Evolutionary conservation across 30 jellyfish, hydroid and myxozoan genomes (phyloP).

Genomic region (Hydractinia echinata): DNA sequence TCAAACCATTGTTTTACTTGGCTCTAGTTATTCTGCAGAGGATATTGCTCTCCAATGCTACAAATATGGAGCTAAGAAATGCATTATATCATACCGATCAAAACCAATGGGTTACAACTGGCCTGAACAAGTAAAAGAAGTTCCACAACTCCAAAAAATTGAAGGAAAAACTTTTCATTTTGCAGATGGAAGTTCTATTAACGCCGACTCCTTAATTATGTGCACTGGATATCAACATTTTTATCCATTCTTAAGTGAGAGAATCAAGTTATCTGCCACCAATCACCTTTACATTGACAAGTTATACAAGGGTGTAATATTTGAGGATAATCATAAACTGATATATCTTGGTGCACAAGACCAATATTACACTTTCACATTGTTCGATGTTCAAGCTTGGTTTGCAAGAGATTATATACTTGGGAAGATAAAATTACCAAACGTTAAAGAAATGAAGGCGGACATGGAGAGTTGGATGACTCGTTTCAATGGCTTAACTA

Average conservation of each 20-base stretch:
- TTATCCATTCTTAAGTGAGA: constrained; percentile 55
- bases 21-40: constrained; percentile 71
- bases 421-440: not conserved
- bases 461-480: not conserved
- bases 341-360: constrained; percentile 68
- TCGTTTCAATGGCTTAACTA: not conserved
- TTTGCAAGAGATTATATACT: constrained; percentile 18
- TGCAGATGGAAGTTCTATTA: constrained; percentile 47
- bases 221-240: constrained; percentile 71
- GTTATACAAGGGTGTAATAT: constrained; percentile 60
- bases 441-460: not conserved
- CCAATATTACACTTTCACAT: constrained; percentile 56
- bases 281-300: constrained; percentile 42
- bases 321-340: constrained; percentile 28
- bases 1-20: constrained; percentile 40
- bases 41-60: constrained; percentile 63
- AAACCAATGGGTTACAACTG: constrained; percentile 67
- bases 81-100: constrained; percentile 48
- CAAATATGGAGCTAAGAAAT: constrained; percentile 64
- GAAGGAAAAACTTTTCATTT: constrained; percentile 29
- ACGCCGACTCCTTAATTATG: constrained; percentile 66
- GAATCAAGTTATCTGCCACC: constrained; percentile 32
- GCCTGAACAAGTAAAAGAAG: constrained; percentile 51
- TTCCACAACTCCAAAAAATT: constrained; percentile 39
- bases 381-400: constrained; percentile 80